Evolutionary conservation across 2,888 invertebrate species (phyloP).

Genomic region (Parasteatoda lunata): DNA sequence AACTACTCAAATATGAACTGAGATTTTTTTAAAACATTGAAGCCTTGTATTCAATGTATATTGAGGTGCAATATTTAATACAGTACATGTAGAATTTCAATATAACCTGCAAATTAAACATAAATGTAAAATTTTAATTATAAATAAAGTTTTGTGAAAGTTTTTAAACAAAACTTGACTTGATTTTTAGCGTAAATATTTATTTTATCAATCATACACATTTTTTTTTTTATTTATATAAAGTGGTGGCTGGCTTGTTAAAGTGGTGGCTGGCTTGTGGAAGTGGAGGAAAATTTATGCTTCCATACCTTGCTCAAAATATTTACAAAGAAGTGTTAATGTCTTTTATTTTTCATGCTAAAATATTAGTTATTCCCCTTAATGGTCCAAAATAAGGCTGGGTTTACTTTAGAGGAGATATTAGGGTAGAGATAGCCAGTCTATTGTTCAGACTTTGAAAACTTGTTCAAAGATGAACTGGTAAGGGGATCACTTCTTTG

Average conservation of each 20-base stretch:
- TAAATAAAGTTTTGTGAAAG: constrained; percentile 49
- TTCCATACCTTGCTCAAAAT: background rate
- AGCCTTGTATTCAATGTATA: constrained; percentile 13
- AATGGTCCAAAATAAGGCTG: no score
- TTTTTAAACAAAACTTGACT: constrained; percentile 14
- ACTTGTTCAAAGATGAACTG: no score
- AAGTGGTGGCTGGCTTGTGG: no score
- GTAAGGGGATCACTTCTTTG: no score
- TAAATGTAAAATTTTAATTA: constrained; percentile 35
- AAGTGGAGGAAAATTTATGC: background rate
- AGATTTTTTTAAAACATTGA: background rate
- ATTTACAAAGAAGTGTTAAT: no score
- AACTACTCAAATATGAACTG: background rate
- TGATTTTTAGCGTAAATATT: background rate
- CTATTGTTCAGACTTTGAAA: no score
- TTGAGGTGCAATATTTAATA: constrained; percentile 24
- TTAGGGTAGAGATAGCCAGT: no score
- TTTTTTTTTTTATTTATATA: no score
- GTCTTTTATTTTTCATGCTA: no score
- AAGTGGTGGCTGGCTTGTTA: no score
- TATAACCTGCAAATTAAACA: background rate
- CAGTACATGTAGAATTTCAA: constrained; percentile 35
- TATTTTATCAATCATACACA: background rate
- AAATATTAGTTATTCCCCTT: no score
- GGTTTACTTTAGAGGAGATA: no score